These are phyloP conservation scores for Theodoxus fluviatilis DNA, from an alignment of 2,888 invertebrate species.

Conservation along the genomic window DNA sequence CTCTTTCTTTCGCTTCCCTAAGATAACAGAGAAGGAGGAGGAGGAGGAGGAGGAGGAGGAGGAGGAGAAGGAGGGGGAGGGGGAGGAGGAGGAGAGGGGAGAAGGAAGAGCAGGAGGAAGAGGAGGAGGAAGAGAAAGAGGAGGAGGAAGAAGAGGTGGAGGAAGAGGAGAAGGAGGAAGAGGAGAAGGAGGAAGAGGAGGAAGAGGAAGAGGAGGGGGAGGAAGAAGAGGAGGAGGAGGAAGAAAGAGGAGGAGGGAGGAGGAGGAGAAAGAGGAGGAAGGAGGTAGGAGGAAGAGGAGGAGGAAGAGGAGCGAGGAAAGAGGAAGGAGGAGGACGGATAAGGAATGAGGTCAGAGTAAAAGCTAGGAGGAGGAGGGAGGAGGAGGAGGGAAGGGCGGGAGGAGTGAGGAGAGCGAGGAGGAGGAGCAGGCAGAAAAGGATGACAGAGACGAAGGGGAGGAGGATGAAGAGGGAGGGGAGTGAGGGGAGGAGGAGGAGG, in stretches of 20 bases:
- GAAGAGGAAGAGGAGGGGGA: background rate
- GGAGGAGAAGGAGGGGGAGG: too few species aligned
- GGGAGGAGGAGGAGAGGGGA: too few species aligned
- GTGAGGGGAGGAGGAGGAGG: background rate
- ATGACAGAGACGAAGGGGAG: conserved; percentile 13
- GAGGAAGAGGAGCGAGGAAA: background rate
- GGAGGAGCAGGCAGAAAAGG: conserved; percentile 14
- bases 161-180: background rate
- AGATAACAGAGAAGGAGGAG: conserved; percentile 1
- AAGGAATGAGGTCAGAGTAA: background rate
- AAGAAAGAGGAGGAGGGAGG: background rate
- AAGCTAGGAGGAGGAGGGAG: too few species aligned
- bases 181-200: background rate
- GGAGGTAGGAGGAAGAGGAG: background rate
- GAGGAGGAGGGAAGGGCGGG: too few species aligned
- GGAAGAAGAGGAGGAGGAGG: background rate
- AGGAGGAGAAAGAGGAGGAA: background rate
- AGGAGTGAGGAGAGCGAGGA: conserved; percentile 4
- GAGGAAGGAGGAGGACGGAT: conserved; percentile 1
- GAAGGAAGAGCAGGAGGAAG: too few species aligned
- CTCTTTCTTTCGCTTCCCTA: too few species aligned
- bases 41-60: too few species aligned
- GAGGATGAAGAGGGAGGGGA: background rate
- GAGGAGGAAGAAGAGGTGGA: background rate
- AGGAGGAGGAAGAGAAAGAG: background rate